Percentiles rank a stretch among this genome's conserved stretches.
These are phyloP conservation scores for Tholera decimalis DNA, from an alignment of 2,888 invertebrate genomes.

Conservation along the genomic window DNA sequence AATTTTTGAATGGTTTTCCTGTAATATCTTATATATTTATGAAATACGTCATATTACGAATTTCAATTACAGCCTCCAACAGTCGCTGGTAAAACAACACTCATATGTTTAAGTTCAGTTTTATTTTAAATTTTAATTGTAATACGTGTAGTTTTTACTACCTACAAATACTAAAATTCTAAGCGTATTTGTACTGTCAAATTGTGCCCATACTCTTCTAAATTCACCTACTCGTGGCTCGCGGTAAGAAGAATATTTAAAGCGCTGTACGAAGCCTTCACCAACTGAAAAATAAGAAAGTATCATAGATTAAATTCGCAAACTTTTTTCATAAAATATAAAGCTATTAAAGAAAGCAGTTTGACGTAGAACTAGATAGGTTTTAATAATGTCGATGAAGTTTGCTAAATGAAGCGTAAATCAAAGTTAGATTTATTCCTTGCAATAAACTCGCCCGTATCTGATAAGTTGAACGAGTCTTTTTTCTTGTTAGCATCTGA, in stretches of 20 bases:
- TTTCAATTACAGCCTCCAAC: too few species aligned
- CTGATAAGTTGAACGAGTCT: neutral
- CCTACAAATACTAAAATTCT: neutral
- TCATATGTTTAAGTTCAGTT: too few species aligned
- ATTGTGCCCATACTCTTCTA: neutral
- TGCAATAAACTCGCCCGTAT: conserved; percentile 11
- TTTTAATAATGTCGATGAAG: conserved; percentile 40
- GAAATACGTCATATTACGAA: too few species aligned
- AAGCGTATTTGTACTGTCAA: too few species aligned
- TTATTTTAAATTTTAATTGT: neutral
- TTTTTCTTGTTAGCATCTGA: conserved; percentile 15
- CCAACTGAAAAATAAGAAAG: conserved; percentile 78
- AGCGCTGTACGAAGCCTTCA: conserved; percentile 86
- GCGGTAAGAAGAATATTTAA: conserved; percentile 81
- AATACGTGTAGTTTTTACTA: neutral
- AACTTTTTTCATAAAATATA: conserved; percentile 42
- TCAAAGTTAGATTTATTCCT: conserved; percentile 26
- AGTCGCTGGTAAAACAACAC: too few species aligned
- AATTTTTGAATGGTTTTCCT: too few species aligned
- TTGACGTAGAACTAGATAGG: conserved; percentile 17
- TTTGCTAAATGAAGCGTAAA: conserved; percentile 27
- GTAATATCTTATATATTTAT: too few species aligned
- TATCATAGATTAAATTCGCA: conserved; percentile 3
- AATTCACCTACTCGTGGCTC: conserved; percentile 45
- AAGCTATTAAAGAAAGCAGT: conserved; percentile 22